Conservation (phyloP, 2,113 vertebrate genomes). For the Sphaerodactylus townsendi region DNA sequence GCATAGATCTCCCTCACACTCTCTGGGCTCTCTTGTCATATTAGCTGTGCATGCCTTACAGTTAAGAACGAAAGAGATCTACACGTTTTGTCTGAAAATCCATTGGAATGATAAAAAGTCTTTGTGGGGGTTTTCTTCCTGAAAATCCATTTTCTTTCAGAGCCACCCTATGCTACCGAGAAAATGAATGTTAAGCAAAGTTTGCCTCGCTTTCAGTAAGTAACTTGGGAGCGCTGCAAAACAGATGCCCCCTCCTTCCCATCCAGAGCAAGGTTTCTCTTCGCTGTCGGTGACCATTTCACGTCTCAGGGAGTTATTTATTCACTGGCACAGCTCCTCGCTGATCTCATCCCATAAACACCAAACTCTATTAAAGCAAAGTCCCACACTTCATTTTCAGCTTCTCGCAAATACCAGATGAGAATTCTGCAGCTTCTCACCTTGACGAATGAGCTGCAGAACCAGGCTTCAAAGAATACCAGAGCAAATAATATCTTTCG, state of each 20-base stretch:
- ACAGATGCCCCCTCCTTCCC: not conserved
- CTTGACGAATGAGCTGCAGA: not conserved
- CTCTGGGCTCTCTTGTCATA: no score
- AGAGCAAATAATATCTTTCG: not conserved
- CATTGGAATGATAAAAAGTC: not conserved
- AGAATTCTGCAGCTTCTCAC: not conserved
- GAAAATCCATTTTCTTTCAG: not conserved
- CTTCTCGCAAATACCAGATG: not conserved
- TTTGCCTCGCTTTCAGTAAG: no score
- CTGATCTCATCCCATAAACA: not conserved
- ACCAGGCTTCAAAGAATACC: not conserved
- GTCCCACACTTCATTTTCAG: not conserved
- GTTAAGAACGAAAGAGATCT: not conserved
- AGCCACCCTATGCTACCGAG: not conserved
- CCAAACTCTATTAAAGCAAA: not conserved
- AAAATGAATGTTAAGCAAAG: not conserved
- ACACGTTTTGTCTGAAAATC: not conserved
- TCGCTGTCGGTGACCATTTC: not conserved
- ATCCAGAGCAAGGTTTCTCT: not conserved
- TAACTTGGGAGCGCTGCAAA: not conserved
- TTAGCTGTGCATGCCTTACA: not conserved
- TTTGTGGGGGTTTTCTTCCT: not conserved
- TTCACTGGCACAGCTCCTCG: not conserved
- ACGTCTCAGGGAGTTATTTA: not conserved
- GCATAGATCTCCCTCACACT: no score